Evolutionary conservation across 2,797 vertebrate species (phyloP).

Genomic region (Ciconia nigra): DNA sequence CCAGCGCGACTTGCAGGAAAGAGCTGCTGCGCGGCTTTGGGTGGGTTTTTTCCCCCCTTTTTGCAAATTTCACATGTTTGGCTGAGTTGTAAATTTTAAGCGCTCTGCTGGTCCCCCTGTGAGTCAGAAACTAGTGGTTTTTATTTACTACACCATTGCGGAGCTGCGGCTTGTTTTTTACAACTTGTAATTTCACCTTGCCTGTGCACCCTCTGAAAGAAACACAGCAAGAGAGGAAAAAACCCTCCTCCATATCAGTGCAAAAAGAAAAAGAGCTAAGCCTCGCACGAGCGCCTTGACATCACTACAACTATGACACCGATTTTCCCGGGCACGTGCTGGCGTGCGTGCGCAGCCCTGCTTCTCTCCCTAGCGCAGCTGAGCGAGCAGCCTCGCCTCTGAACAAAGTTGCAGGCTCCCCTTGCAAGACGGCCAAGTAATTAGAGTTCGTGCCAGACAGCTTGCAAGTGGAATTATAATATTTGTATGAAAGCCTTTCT

Average conservation of each 20-base stretch:
- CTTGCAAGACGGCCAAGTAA: neutral
- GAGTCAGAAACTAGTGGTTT: neutral
- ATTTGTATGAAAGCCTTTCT: conserved; percentile 65
- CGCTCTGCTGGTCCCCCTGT: neutral
- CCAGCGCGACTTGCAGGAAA: neutral
- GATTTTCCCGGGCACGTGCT: neutral
- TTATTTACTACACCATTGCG: rapidly evolving
- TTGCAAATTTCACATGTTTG: neutral
- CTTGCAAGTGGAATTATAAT: conserved; percentile 43
- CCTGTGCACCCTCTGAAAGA: neutral
- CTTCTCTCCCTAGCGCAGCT: neutral
- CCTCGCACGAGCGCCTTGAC: neutral
- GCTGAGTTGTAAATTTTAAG: neutral
- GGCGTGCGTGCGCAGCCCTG: rapidly evolving
- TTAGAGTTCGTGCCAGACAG: conserved; percentile 34
- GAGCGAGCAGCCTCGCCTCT: neutral
- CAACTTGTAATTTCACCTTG: too few species aligned
- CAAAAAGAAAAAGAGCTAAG: neutral
- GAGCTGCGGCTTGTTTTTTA: neutral
- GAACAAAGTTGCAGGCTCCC: neutral
- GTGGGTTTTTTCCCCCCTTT: neutral
- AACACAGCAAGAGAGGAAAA: too few species aligned
- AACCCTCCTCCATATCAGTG: rapidly evolving
- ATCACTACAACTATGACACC: rapidly evolving
- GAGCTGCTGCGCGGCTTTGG: neutral